phyloP scores from a whole-genome alignment of 2,113 vertebrate species.

The Ginglymostoma cirratum region DNA sequence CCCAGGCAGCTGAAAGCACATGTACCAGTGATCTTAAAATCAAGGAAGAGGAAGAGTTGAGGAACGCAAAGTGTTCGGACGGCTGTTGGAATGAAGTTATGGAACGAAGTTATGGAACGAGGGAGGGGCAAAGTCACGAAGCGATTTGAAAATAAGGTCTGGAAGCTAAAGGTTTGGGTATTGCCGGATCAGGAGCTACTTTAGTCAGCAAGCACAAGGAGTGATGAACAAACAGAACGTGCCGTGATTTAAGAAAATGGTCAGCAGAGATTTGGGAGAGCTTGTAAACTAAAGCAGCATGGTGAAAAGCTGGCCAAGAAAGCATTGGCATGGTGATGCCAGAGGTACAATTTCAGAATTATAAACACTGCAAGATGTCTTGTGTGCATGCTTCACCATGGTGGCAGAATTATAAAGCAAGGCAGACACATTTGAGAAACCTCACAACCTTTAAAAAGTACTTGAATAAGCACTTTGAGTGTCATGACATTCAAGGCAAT shows the following conservation, averaged over 20 bases:
- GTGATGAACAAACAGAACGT: neutral
- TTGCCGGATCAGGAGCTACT: no score
- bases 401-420: neutral
- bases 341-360: neutral
- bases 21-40: neutral
- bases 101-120: neutral
- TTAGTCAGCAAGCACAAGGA: neutral
- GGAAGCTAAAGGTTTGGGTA: neutral
- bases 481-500: no score
- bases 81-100: neutral
- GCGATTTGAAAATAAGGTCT: neutral
- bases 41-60: neutral
- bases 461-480: no score
- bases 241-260: neutral
- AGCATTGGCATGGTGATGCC: neutral
- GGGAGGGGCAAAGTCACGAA: neutral
- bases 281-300: neutral
- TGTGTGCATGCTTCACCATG: neutral
- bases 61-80: neutral
- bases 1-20: neutral
- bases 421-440: no score
- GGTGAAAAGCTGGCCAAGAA: neutral
- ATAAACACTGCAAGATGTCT: neutral
- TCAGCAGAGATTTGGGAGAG: neutral
- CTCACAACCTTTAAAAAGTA: no score